phyloP scores from a whole-genome alignment of 2,113 vertebrate genomes.

The Prunella fulvescens region DNA sequence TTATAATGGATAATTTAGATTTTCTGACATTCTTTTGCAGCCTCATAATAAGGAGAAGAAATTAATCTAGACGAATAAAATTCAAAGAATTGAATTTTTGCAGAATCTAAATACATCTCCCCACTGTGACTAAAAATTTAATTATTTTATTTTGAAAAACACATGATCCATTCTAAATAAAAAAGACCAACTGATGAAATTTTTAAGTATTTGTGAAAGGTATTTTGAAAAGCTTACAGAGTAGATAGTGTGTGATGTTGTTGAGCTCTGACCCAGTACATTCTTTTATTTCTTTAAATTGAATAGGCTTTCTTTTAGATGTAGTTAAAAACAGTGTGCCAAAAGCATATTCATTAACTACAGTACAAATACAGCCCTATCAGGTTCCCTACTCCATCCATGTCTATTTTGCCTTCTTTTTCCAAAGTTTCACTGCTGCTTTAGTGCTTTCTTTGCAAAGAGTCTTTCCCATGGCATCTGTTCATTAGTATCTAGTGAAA shows the following conservation, averaged over 20 bases:
- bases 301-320: neutral
- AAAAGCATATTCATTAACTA: conserved; percentile 17
- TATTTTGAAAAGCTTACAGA: neutral
- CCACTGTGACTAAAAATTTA: neutral
- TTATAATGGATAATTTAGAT: conserved; percentile 47
- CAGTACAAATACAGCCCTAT: neutral
- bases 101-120: neutral
- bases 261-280: neutral
- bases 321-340: neutral
- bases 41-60: conserved; percentile 14
- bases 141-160: neutral
- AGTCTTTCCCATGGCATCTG: conserved; percentile 9
- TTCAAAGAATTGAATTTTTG: neutral
- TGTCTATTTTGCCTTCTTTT: neutral
- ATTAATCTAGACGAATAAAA: neutral
- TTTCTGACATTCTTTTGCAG: conserved; percentile 50
- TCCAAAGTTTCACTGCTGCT: conserved; percentile 5
- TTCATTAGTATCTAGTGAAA: conserved; percentile 11
- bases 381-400: neutral
- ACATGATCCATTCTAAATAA: neutral
- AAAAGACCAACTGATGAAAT: neutral
- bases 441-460: conserved; percentile 33
- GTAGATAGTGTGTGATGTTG: neutral
- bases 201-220: neutral
- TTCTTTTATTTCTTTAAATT: neutral